phyloP scores from a whole-genome alignment of 2,888 invertebrate species.

The Lottia scabra region DNA sequence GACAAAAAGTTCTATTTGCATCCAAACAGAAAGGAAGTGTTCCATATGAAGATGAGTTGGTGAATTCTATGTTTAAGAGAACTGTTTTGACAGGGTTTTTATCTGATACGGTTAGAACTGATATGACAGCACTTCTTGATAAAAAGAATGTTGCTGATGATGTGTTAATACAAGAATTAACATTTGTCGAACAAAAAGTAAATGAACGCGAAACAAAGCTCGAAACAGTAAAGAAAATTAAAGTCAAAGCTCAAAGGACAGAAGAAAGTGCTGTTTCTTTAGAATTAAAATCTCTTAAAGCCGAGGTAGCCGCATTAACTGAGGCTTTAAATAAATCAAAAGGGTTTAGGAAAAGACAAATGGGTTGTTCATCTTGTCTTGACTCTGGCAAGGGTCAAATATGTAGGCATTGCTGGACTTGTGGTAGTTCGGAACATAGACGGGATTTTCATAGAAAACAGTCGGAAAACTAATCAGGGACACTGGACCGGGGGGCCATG shows the following conservation, averaged over 20 bases:
- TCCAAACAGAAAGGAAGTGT: neutral
- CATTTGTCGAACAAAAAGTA: neutral
- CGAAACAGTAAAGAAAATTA: no score
- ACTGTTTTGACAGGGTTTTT: neutral
- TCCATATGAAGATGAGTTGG: neutral
- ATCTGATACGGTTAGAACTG: neutral
- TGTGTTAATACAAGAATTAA: neutral
- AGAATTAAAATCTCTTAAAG: neutral
- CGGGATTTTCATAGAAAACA: neutral
- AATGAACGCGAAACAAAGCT: neutral
- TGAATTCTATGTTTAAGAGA: neutral
- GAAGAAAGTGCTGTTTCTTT: neutral
- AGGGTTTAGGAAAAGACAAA: no score
- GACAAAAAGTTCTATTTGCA: neutral
- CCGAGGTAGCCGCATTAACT: neutral
- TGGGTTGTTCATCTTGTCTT: no score
- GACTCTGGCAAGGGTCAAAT: neutral
- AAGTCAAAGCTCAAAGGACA: no score
- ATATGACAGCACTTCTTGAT: neutral
- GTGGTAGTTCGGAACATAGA: neutral
- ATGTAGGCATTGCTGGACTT: neutral
- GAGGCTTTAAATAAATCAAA: neutral
- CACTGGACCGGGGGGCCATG: neutral
- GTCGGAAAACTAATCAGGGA: neutral
- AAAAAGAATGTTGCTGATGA: neutral